Evolutionary conservation across 2,888 invertebrate species (phyloP).

Genomic region (Cephonodes hylas): DNA sequence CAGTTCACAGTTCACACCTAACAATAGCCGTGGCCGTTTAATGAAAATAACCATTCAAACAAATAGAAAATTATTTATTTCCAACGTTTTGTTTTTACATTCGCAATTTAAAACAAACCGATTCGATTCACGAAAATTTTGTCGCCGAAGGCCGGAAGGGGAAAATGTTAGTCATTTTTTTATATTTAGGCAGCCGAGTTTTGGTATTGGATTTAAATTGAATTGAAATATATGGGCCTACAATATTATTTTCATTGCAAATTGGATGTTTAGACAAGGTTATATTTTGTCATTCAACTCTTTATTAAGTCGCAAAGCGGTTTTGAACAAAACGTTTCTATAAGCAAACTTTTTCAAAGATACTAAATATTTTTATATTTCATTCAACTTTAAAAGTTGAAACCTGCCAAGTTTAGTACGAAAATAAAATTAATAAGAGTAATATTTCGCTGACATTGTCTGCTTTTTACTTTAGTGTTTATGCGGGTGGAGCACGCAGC

Average conservation of each 20-base stretch:
- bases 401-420: background rate
- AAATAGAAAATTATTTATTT: background rate
- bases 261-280: too few species aligned
- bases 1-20: background rate
- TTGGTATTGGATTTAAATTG: background rate
- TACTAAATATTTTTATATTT: background rate
- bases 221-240: background rate
- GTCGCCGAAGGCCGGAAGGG: background rate
- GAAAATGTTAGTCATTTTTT: background rate
- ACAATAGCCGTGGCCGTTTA: background rate
- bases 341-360: background rate
- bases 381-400: background rate
- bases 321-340: background rate
- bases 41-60: background rate
- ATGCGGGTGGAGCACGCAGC: background rate
- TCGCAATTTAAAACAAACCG: background rate
- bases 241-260: too few species aligned
- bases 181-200: background rate
- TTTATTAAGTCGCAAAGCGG: too few species aligned
- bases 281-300: too few species aligned
- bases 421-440: background rate
- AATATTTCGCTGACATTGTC: background rate
- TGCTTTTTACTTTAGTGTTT: background rate
- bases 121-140: background rate
- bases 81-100: background rate